Evolutionary conservation across 2,888 invertebrate species (phyloP).

Genomic region (Eurytoma californica): DNA sequence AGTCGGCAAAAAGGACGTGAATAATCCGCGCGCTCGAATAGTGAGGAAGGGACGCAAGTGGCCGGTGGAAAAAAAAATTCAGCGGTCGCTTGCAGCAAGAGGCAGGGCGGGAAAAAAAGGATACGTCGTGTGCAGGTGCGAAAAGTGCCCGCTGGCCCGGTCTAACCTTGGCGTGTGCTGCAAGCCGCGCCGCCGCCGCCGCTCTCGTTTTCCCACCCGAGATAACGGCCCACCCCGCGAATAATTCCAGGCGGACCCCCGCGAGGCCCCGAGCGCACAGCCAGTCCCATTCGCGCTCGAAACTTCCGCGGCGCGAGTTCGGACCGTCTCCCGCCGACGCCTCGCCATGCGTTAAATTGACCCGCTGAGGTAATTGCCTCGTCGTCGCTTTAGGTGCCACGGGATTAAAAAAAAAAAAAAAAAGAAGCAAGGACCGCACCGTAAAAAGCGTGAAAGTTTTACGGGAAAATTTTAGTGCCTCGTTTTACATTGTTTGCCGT

Average conservation of each 20-base stretch:
- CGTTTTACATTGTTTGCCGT: too few relatives aligned
- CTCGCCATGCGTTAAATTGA: slow-evolving; percentile 10
- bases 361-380: too few relatives aligned
- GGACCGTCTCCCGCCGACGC: background rate
- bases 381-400: too few relatives aligned
- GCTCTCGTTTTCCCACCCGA: slow-evolving; percentile 25
- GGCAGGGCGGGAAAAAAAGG: background rate
- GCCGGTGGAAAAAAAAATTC: too few relatives aligned
- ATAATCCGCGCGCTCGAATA: too few relatives aligned
- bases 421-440: too few relatives aligned
- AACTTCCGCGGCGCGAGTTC: slow-evolving; percentile 14
- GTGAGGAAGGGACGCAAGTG: too few relatives aligned
- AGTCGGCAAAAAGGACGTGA: too few relatives aligned
- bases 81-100: too few relatives aligned
- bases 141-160: background rate
- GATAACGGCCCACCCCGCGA: slow-evolving; percentile 14
- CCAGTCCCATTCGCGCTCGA: slow-evolving; percentile 31
- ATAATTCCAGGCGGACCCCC: background rate
- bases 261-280: background rate
- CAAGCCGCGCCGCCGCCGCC: slow-evolving; percentile 1
- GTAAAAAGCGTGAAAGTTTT: too few relatives aligned
- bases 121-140: background rate
- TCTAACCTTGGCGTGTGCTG: slow-evolving; percentile 27
- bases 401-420: too few relatives aligned
- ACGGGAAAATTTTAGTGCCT: too few relatives aligned